phyloP scores from a whole-genome alignment of 2,888 invertebrate species.

The Nycteola revayana region DNA sequence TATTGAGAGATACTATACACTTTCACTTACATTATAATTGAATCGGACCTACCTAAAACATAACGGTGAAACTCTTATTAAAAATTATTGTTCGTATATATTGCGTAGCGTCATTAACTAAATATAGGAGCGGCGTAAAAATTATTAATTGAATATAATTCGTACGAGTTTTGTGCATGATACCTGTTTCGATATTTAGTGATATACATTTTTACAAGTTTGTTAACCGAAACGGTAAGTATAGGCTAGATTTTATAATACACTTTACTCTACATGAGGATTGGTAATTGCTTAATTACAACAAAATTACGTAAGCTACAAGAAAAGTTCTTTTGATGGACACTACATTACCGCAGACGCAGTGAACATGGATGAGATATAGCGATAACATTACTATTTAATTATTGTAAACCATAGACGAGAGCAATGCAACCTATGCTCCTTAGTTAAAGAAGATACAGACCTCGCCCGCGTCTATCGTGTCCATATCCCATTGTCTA shows the following conservation, averaged over 20 bases:
- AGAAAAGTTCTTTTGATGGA: conserved; percentile 45
- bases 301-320: conserved; percentile 63
- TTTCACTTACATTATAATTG: conserved; percentile 77
- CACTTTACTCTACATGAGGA: conserved; percentile 65
- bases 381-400: too few species aligned
- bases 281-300: conserved; percentile 62
- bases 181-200: conserved; percentile 59
- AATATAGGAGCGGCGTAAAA: conserved; percentile 30
- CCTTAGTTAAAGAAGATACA: too few species aligned
- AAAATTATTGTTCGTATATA: conserved; percentile 71
- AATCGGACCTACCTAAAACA: conserved; percentile 77
- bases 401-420: too few species aligned
- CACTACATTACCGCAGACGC: conserved; percentile 28
- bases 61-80: conserved; percentile 51
- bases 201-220: conserved; percentile 69
- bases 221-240: conserved; percentile 58
- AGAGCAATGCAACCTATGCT: too few species aligned
- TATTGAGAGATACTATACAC: conserved; percentile 74
- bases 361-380: conserved; percentile 1
- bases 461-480: too few species aligned
- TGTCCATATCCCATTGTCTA: too few species aligned
- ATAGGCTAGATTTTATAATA: conserved; percentile 67
- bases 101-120: conserved; percentile 51
- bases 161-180: conserved; percentile 73
- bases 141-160: conserved; percentile 45